Percentiles rank a stretch among this genome's conserved stretches.
Evolutionary conservation across 2,113 vertebrate species (phyloP).

Genomic region (Otus sunia): DNA sequence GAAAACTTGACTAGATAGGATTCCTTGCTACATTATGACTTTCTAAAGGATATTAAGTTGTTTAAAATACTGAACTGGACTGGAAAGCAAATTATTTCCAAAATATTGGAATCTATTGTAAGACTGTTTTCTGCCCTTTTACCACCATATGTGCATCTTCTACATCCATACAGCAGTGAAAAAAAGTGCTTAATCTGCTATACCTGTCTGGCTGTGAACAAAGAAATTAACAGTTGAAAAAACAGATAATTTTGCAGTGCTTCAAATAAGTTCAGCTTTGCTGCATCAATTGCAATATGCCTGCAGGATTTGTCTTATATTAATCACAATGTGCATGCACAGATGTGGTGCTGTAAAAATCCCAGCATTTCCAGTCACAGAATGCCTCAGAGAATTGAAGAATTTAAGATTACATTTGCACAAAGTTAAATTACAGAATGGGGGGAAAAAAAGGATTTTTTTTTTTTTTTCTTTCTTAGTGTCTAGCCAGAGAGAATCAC

Average conservation of each 20-base stretch:
- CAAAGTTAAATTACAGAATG: conserved; percentile 53
- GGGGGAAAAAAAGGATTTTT: neutral
- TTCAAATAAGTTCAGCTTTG: conserved; percentile 37
- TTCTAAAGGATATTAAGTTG: neutral
- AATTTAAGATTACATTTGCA: conserved; percentile 61
- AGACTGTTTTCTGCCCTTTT: neutral
- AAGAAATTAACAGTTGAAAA: conserved; percentile 26
- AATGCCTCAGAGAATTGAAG: conserved; percentile 34
- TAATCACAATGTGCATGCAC: conserved; percentile 45
- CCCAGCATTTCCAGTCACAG: neutral
- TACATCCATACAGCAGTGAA: neutral
- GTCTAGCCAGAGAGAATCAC: conserved; percentile 48
- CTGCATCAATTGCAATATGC: conserved; percentile 29
- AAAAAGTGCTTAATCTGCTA: conserved; percentile 21
- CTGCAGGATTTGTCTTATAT: conserved; percentile 33
- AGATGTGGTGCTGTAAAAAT: conserved; percentile 44
- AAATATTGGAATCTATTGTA: neutral
- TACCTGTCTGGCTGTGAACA: conserved; percentile 14
- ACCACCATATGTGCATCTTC: neutral
- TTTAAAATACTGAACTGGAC: conserved; percentile 18
- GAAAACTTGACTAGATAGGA: conserved; percentile 26
- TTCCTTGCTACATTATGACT: conserved; percentile 17
- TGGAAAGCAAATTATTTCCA: neutral
- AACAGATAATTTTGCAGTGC: neutral
- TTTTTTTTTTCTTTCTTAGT: neutral